phyloP scores from a whole-genome alignment of 2,888 invertebrate species.

The Zygothrica quintamaculata region DNA sequence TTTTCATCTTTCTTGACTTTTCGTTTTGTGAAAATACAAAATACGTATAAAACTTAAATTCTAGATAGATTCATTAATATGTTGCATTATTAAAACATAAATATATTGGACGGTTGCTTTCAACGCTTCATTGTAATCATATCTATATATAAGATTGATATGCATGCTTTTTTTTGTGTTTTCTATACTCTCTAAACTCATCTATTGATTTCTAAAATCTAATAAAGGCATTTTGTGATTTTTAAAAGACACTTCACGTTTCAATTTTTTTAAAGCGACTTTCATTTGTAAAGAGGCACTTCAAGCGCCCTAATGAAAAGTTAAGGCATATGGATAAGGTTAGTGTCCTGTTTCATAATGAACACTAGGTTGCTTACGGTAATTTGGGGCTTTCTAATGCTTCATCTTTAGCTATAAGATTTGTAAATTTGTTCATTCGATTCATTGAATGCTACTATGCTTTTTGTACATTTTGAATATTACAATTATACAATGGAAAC shows the following conservation, averaged over 20 bases:
- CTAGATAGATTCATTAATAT: slow-evolving; percentile 69
- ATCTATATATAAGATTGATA: slow-evolving; percentile 50
- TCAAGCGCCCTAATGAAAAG: slow-evolving; percentile 32
- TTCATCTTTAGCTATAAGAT: slow-evolving; percentile 1
- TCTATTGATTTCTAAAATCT: slow-evolving; percentile 80
- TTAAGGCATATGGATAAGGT: slow-evolving; percentile 43
- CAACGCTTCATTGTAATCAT: slow-evolving; percentile 43
- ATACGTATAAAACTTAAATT: slow-evolving; percentile 64
- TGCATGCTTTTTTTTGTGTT: slow-evolving; percentile 43
- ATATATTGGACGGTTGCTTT: slow-evolving; percentile 58
- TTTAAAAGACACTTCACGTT: slow-evolving; percentile 57
- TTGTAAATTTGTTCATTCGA: slow-evolving; percentile 26
- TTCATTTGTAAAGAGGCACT: slow-evolving; percentile 30
- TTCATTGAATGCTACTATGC: slow-evolving; percentile 26
- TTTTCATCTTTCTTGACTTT: too few relatives aligned
- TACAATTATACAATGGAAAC: slow-evolving; percentile 42
- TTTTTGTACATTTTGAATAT: slow-evolving; percentile 73
- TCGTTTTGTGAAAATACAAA: slow-evolving; percentile 39
- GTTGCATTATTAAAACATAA: slow-evolving; percentile 48
- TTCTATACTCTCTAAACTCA: slow-evolving; percentile 20
- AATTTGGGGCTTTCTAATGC: slow-evolving; percentile 19
- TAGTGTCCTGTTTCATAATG: neutral
- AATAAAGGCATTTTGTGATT: slow-evolving; percentile 79
- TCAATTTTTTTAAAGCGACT: slow-evolving; percentile 7
- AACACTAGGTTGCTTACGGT: slow-evolving; percentile 29